A percentile compares a stretch with the other conserved stretches of the same genome.
These are phyloP conservation scores for Phymastichus coffea DNA, from an alignment of 1,140 invertebrate genomes.

Conservation along the genomic window DNA sequence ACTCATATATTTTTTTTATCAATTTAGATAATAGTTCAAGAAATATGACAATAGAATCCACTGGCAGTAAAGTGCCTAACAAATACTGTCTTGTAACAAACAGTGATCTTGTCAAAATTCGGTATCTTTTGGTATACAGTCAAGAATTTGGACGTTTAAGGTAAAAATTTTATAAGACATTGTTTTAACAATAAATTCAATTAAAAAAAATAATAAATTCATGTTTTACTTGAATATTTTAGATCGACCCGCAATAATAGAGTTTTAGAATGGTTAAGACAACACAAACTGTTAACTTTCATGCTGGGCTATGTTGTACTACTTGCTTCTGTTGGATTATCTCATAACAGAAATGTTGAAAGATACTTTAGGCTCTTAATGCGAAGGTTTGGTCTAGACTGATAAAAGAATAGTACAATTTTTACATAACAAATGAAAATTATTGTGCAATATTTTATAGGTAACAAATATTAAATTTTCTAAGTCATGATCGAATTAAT, in stretches of 20 bases:
- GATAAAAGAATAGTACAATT: constrained; percentile 6
- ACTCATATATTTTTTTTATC: constrained; percentile 15
- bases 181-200: constrained; percentile 10
- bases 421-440: background rate
- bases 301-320: constrained; percentile 54
- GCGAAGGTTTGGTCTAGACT: constrained; percentile 50
- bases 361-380: constrained; percentile 52
- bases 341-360: constrained; percentile 52
- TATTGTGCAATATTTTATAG: constrained; percentile 7
- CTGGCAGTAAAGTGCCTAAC: constrained; percentile 63
- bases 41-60: constrained; percentile 51
- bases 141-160: constrained; percentile 48
- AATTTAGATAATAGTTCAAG: constrained; percentile 43
- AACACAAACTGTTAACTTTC: constrained; percentile 54
- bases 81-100: constrained; percentile 76
- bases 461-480: constrained; percentile 14
- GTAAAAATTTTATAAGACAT: constrained; percentile 34
- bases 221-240: constrained; percentile 28
- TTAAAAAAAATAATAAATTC: constrained; percentile 10
- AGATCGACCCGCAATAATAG: constrained; percentile 40
- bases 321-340: constrained; percentile 53
- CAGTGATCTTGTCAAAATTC: constrained; percentile 72
- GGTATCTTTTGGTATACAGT: constrained; percentile 76
- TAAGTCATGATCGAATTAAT: constrained; percentile 8
- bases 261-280: constrained; percentile 49